Base-by-base conservation (phyloP, 1,140 invertebrate species). In the Drosophila suzukii region DNA sequence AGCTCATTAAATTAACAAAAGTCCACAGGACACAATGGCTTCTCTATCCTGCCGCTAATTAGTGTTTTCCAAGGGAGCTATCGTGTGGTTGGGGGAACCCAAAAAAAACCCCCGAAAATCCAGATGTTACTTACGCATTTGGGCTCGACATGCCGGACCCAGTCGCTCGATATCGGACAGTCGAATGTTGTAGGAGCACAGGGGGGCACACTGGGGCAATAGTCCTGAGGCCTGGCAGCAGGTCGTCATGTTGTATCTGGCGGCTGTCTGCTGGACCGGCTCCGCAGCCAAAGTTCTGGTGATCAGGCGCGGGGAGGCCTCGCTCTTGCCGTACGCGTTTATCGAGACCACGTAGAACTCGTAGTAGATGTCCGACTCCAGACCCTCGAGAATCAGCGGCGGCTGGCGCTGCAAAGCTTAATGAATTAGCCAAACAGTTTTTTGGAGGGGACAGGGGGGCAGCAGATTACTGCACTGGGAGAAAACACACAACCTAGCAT, bases 281-380 rank as follows among this genome's bases (percentile, higher is more conserved):
- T 92, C 82, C 4, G 78, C 61, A 80, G 94, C 95, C 66, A 94
- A 93, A 15, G 95, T 97, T 58, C 94, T 94, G 92, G 97, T 97
- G 36, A 97, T 94, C 41, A 97, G 93, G 73, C 96, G 94, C 12
- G 95, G 93, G 12, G 96, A 97, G 1, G 95, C 93, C 67, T 95
- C 94, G 15, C 96, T 96, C 17, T 95, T 93, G 6, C 96, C 97
- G 81, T 97, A 96, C 4, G 94, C 94, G 92, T 97, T 97, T 24
- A 96, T 94, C n/a, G 96, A 96, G 78, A 96, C 95, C 15, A 97
- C 95, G 82, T 95, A 97, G 61, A 96, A 95, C 91, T 97, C 97
- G 88, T 97, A 97, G 75, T 96, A 94, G 2, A 95, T 94, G 81
- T 95, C 94, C 6, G 95, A 94, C 75, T 95, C 94, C 24, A 97